phyloP scores from a whole-genome alignment of 2,888 invertebrate genomes.

The Athalia rosae region DNA sequence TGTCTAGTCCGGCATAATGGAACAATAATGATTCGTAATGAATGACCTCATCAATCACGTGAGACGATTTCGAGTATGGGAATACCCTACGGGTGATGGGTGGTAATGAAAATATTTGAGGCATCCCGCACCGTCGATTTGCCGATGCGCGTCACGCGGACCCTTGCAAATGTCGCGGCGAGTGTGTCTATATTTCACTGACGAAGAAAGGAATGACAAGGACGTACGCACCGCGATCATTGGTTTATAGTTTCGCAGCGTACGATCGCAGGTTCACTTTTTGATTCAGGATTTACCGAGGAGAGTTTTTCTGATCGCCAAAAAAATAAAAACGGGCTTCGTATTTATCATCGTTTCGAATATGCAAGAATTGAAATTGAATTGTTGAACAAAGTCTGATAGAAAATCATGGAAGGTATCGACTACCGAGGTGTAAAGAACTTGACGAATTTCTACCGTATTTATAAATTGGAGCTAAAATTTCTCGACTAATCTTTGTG shows the following conservation, averaged over 20 bases:
- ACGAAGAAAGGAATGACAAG: background rate
- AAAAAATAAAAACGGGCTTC: no score
- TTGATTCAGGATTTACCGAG: no score
- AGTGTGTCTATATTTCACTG: background rate
- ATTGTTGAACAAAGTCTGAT: background rate
- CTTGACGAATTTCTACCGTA: background rate
- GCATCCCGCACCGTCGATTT: background rate
- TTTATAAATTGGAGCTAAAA: slow-evolving; percentile 38
- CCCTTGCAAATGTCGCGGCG: background rate
- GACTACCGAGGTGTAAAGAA: background rate
- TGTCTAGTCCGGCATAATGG: background rate
- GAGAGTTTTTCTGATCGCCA: no score
- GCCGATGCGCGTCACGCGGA: slow-evolving; percentile 6
- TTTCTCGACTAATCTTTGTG: slow-evolving; percentile 43
- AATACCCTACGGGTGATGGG: background rate
- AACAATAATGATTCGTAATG: background rate
- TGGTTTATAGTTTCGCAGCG: no score
- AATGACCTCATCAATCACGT: background rate
- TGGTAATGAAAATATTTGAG: background rate
- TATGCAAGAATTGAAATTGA: no score
- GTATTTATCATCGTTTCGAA: no score
- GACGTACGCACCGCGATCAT: no score
- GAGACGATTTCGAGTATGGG: no score
- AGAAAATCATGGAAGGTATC: no score
- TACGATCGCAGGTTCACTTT: no score